Percentiles rank a stretch among this genome's conserved stretches.
These are phyloP conservation scores for Myioborus melanocephalus DNA, from an alignment of 2,797 vertebrate species.

Conservation along the genomic window DNA sequence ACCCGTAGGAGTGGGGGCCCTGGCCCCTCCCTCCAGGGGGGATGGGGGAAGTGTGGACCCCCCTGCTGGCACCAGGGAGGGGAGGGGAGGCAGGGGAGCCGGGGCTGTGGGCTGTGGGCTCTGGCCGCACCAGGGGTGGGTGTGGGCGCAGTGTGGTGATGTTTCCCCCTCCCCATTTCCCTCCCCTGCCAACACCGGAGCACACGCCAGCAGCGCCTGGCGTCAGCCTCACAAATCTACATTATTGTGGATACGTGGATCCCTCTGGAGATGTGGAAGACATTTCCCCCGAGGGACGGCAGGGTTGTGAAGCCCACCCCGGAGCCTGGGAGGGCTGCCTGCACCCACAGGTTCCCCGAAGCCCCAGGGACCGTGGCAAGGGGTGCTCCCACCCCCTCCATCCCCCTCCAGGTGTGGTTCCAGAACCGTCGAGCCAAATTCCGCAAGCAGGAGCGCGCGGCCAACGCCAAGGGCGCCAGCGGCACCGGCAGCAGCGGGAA, in stretches of 20 bases:
- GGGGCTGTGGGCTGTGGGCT: not conserved
- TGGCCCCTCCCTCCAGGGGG: not conserved
- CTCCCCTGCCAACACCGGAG: not conserved
- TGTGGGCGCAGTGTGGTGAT: not conserved
- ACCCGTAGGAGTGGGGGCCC: not conserved
- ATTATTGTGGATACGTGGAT: not conserved
- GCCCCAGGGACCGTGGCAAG: not conserved
- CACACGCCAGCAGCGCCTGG: not conserved
- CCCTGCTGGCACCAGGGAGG: not conserved
- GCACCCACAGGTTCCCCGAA: not conserved
- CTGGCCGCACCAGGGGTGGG: not conserved
- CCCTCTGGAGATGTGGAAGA: not conserved
- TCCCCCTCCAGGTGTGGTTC: not conserved
- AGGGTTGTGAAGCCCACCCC: not conserved
- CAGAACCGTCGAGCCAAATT: constrained; percentile 74
- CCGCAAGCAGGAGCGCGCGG: constrained; percentile 90
- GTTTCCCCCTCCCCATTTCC: not conserved
- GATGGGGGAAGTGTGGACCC: not conserved
- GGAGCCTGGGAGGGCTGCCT: not conserved
- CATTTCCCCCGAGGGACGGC: not conserved
- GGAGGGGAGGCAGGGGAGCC: not conserved
- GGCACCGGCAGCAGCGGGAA: constrained; percentile 74
- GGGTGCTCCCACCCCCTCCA: not conserved
- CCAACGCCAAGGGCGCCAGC: constrained; percentile 83
- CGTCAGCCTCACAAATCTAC: not conserved